Conservation (phyloP, 2,888 invertebrate species). For the Dermolepida albohirtum region DNA sequence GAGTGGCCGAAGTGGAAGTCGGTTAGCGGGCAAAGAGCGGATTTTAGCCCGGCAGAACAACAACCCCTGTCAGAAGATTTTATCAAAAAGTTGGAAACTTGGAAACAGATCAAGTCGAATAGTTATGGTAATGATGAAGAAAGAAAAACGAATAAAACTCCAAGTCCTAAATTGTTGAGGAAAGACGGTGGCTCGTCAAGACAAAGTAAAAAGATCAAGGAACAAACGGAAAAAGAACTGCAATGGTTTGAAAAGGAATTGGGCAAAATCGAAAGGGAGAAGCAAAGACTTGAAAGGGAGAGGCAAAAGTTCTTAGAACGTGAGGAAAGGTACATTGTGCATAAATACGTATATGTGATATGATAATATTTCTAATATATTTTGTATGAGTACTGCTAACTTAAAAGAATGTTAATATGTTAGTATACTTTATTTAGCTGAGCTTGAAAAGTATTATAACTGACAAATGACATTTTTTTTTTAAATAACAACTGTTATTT, state of each 20-base stretch:
- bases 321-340: constrained; percentile 68
- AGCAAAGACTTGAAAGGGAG: constrained; percentile 71
- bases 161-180: constrained; percentile 60
- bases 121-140: constrained; percentile 48
- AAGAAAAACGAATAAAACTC: constrained; percentile 54
- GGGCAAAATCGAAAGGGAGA: constrained; percentile 72
- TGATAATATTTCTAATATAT: no score
- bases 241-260: constrained; percentile 72
- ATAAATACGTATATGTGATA: constrained; percentile 41
- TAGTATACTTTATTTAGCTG: no score
- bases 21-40: constrained; percentile 56
- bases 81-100: constrained; percentile 85
- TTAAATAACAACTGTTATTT: no score
- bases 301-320: constrained; percentile 74
- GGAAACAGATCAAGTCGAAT: constrained; percentile 82
- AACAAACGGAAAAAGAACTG: constrained; percentile 67
- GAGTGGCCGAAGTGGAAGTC: constrained; percentile 75
- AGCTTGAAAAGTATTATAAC: no score
- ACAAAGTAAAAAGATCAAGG: constrained; percentile 59
- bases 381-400: no score
- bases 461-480: no score
- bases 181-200: constrained; percentile 58
- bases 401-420: no score
- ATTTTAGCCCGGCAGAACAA: constrained; percentile 66
- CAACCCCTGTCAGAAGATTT: constrained; percentile 85